Conservation (phyloP, 2,888 invertebrate species). For the Drosophila rubida region DNA sequence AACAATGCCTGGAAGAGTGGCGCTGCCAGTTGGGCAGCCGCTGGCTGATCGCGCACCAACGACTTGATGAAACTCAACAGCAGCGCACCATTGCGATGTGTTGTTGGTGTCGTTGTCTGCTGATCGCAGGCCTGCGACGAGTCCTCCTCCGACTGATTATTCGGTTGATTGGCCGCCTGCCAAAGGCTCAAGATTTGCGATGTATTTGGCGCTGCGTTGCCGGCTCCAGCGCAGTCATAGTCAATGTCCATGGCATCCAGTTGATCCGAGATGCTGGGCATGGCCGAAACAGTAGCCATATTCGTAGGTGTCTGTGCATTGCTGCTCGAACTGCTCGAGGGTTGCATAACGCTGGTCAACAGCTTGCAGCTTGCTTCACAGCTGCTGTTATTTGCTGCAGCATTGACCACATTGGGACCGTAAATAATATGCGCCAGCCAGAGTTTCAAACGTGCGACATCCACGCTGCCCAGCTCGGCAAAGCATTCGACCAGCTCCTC, state of each 20-base stretch:
- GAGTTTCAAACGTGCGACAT: constrained; percentile 87
- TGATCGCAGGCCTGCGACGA: constrained; percentile 82
- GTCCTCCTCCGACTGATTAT: constrained; percentile 84
- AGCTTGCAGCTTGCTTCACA: constrained; percentile 66
- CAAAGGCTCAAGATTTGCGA: constrained; percentile 80
- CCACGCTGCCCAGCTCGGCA: constrained; percentile 88
- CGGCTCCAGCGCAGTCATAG: constrained; percentile 81
- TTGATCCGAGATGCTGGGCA: constrained; percentile 85
- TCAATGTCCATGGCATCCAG: constrained; percentile 85
- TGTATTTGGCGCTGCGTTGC: constrained; percentile 59
- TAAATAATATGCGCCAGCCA: constrained; percentile 89
- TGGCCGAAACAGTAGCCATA: constrained; percentile 84
- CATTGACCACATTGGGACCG: constrained; percentile 85
- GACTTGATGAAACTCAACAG: constrained; percentile 90
- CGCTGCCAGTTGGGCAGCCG: constrained; percentile 74
- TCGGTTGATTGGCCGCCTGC: constrained; percentile 85
- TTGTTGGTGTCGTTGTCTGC: constrained; percentile 25
- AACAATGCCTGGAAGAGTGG: constrained; percentile 90
- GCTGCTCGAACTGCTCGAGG: constrained; percentile 85
- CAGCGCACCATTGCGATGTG: constrained; percentile 88
- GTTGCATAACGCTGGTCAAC: constrained; percentile 75
- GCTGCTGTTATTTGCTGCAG: constrained; percentile 54
- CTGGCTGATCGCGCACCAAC: constrained; percentile 88
- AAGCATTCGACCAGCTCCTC: constrained; percentile 89
- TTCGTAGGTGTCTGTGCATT: constrained; percentile 86